A percentile compares a stretch with the other conserved stretches of the same genome.
phyloP scores from a whole-genome alignment of 2,797 vertebrate genomes.

The Fratercula arctica region DNA sequence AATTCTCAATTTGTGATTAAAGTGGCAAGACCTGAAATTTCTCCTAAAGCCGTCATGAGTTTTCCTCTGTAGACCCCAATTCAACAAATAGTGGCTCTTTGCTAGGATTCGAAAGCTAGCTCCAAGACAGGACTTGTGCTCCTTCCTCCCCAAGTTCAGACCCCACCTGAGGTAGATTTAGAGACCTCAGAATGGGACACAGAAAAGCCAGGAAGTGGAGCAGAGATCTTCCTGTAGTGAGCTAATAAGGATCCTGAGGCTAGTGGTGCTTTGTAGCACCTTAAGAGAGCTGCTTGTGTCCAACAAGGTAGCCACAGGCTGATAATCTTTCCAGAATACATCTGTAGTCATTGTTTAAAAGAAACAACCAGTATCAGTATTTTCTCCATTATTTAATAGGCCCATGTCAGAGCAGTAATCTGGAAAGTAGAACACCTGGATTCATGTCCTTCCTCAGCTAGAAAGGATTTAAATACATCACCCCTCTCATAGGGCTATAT shows the following conservation, averaged over 20 bases:
- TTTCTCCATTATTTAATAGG: neutral
- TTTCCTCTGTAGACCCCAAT: neutral
- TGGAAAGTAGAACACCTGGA: neutral
- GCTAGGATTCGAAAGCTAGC: neutral
- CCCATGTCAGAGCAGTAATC: neutral
- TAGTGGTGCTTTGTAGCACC: neutral
- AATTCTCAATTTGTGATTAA: slow-evolving; percentile 43
- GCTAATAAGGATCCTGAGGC: neutral
- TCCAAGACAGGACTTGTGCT: neutral
- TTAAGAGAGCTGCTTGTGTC: neutral
- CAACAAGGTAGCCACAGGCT: neutral
- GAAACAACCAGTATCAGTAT: neutral
- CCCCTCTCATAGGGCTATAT: neutral
- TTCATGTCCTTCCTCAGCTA: neutral
- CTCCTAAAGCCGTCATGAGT: neutral
- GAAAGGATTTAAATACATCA: neutral
- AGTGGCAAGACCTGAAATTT: neutral
- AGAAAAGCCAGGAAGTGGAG: neutral
- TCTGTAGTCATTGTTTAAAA: neutral
- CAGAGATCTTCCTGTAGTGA: neutral
- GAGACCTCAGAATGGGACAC: neutral
- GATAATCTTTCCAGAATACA: neutral
- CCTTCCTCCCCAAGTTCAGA: neutral
- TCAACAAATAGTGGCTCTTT: neutral
- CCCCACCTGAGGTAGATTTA: neutral